phyloP scores from a whole-genome alignment of 2,888 invertebrate species.

The Baccha elongata region DNA sequence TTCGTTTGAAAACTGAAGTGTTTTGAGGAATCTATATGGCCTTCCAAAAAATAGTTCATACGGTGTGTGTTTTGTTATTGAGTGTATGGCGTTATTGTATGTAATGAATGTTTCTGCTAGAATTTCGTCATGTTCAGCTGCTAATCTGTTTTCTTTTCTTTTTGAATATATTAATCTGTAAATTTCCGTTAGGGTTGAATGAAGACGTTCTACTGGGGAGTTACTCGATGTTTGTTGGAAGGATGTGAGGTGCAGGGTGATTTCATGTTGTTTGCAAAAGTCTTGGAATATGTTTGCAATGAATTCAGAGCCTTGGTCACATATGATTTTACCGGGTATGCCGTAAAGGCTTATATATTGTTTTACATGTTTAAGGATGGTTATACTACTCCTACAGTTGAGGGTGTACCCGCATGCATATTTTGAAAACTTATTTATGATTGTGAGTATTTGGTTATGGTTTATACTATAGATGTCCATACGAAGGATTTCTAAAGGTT shows the following conservation, averaged over 20 bases:
- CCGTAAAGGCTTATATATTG: no score
- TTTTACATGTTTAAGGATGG: constrained; percentile 17
- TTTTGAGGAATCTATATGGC: constrained; percentile 23
- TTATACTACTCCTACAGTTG: constrained; percentile 9
- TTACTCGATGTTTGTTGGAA: constrained; percentile 50
- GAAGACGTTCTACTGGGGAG: constrained; percentile 7
- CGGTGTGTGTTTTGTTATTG: constrained; percentile 6
- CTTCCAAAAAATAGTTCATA: constrained; percentile 28
- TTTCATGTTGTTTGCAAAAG: constrained; percentile 32
- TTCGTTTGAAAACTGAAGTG: neutral
- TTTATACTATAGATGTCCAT: neutral
- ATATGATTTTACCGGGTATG: no score
- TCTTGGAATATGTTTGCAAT: constrained; percentile 20
- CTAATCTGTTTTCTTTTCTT: neutral
- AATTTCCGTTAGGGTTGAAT: neutral
- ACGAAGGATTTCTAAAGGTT: constrained; percentile 39
- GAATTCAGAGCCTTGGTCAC: constrained; percentile 39
- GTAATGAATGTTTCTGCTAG: neutral
- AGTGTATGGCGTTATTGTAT: no score
- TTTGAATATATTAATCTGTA: neutral
- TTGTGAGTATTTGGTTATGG: no score
- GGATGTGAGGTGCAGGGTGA: constrained; percentile 28
- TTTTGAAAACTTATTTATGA: constrained; percentile 59
- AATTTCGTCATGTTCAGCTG: neutral
- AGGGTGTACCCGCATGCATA: no score